Conservation (phyloP, 1,140 invertebrate species). For the Agrilus planipennis region DNA sequence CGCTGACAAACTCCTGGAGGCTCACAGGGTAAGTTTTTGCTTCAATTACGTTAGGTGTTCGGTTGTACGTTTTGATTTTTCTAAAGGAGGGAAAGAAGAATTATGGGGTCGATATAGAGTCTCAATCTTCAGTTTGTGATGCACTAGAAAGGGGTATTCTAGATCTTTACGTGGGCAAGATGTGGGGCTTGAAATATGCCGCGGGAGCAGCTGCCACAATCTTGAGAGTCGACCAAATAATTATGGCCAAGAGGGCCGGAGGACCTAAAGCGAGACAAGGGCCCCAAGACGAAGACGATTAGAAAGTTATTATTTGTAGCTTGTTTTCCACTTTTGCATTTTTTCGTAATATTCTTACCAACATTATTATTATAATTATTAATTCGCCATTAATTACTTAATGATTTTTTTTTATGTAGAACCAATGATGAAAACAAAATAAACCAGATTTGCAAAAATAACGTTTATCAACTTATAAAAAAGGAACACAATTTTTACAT, state of each 20-base stretch:
- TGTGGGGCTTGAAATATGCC: constrained; percentile 93
- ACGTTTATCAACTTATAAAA: too few relatives aligned
- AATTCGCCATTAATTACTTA: too few relatives aligned
- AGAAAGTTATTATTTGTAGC: too few relatives aligned
- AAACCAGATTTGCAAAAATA: too few relatives aligned
- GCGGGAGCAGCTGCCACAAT: constrained; percentile 86
- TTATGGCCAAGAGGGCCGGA: constrained; percentile 95
- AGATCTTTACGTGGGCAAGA: constrained; percentile 80
- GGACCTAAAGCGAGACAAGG: constrained; percentile 74
- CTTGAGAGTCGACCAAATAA: constrained; percentile 96
- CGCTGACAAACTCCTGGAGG: constrained; percentile 82
- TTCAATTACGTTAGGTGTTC: too few relatives aligned
- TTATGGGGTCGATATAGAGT: constrained; percentile 82
- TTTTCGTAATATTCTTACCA: too few relatives aligned
- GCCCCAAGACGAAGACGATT: constrained; percentile 59
- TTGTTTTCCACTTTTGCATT: too few relatives aligned
- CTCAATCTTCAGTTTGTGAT: constrained; percentile 49
- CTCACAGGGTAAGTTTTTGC: constrained; percentile 66
- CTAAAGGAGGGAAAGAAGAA: constrained; percentile 64
- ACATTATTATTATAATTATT: too few relatives aligned
- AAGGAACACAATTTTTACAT: too few relatives aligned
- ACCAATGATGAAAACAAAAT: too few relatives aligned
- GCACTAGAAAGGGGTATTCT: constrained; percentile 69
- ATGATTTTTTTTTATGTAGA: too few relatives aligned
- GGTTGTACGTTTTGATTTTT: constrained; percentile 6